A percentile compares a stretch with the other conserved stretches of the same genome.
Conservation (phyloP, 1,140 invertebrate genomes). For the Bombyx mori region DNA sequence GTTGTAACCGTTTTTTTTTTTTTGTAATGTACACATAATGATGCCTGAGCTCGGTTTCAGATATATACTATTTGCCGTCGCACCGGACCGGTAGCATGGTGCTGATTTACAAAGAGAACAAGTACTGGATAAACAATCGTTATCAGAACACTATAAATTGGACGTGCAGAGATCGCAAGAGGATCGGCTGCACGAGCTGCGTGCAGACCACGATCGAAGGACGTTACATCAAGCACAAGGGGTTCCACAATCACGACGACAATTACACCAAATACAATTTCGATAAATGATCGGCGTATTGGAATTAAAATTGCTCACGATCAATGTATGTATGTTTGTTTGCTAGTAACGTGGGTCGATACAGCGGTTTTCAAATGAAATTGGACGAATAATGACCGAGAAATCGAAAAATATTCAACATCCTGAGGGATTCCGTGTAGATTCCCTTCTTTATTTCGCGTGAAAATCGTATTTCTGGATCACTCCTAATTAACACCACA, state of each 20-base stretch:
- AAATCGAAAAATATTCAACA: too few species aligned
- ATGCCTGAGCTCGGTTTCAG: constrained; percentile 32
- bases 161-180: constrained; percentile 58
- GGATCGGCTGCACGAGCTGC: constrained; percentile 56
- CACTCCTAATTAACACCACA: too few species aligned
- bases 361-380: too few species aligned
- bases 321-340: too few species aligned
- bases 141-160: constrained; percentile 67
- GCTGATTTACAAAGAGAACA: constrained; percentile 63
- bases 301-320: too few species aligned
- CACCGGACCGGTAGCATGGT: constrained; percentile 61
- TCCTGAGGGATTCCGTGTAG: too few species aligned
- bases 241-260: constrained; percentile 55
- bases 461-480: too few species aligned
- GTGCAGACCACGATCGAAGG: constrained; percentile 59
- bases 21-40: too few species aligned
- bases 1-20: too few species aligned
- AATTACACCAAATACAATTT: constrained; percentile 66
- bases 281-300: constrained; percentile 40
- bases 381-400: too few species aligned
- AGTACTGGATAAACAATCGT: constrained; percentile 64
- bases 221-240: constrained; percentile 56
- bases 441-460: too few species aligned
- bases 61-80: constrained; percentile 59
- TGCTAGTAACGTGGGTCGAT: too few species aligned